These are phyloP conservation scores for Cancer borealis DNA, from an alignment of 2,888 invertebrate genomes.

Conservation along the genomic window DNA sequence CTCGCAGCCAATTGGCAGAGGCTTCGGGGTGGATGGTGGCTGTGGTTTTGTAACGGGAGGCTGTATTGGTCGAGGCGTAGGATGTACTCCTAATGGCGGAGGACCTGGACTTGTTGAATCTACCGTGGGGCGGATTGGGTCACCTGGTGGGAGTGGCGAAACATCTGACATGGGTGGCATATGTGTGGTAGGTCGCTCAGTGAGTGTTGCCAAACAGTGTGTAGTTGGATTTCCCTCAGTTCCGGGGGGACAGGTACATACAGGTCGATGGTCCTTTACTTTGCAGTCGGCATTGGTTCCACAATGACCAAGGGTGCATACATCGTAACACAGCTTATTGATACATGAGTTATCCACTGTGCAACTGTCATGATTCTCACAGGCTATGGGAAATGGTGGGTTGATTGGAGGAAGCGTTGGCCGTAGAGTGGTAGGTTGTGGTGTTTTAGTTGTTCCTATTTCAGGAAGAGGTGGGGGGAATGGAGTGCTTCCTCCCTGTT, in stretches of 20 bases:
- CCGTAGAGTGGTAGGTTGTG: constrained; percentile 45
- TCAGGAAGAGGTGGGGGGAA: constrained; percentile 59
- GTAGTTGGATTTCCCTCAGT: constrained; percentile 88
- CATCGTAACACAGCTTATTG: constrained; percentile 68
- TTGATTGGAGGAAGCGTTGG: constrained; percentile 68
- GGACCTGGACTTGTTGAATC: constrained; percentile 44
- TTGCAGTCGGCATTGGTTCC: constrained; percentile 83
- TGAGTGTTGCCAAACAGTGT: constrained; percentile 52
- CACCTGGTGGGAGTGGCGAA: neutral
- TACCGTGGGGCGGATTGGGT: constrained; percentile 33
- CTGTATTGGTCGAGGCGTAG: constrained; percentile 48
- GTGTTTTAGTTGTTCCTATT: neutral
- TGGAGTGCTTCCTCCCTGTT: constrained; percentile 1
- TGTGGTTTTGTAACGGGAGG: constrained; percentile 79
- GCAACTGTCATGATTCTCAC: constrained; percentile 79
- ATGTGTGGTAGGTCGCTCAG: constrained; percentile 53
- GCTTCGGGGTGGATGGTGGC: constrained; percentile 62
- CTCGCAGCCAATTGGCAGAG: constrained; percentile 87
- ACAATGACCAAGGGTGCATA: constrained; percentile 82
- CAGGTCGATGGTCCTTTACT: constrained; percentile 86
- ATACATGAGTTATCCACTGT: constrained; percentile 71
- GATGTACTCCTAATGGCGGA: constrained; percentile 52
- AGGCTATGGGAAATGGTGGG: constrained; percentile 82
- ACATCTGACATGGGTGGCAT: constrained; percentile 38
- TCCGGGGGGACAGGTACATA: constrained; percentile 88